Evolutionary conservation across 2,888 invertebrate genomes (phyloP).

Genomic region (Plagodis dolabraria): DNA sequence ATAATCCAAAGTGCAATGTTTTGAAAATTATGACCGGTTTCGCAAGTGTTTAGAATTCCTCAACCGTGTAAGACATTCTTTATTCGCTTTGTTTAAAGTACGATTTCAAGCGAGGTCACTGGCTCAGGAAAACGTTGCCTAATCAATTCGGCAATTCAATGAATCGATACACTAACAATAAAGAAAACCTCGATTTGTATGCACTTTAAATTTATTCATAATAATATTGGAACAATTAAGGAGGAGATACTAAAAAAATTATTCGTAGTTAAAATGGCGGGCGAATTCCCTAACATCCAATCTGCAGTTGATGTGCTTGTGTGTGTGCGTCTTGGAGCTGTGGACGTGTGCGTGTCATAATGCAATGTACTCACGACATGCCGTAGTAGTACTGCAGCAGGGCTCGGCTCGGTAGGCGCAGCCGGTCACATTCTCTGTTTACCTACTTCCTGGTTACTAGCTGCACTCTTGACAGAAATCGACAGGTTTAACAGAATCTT

Average conservation of each 20-base stretch:
- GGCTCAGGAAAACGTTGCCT: constrained; percentile 71
- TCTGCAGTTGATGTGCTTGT: constrained; percentile 52
- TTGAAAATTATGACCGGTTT: constrained; percentile 44
- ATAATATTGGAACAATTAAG: background rate
- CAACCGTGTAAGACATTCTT: constrained; percentile 44
- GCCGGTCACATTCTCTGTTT: constrained; percentile 60
- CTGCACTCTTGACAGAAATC: constrained; percentile 25
- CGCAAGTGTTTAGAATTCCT: constrained; percentile 53
- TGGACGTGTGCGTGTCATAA: constrained; percentile 55
- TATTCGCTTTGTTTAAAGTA: constrained; percentile 71
- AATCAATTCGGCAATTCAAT: constrained; percentile 65
- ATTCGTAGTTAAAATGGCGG: constrained; percentile 56
- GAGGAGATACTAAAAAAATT: constrained; percentile 1
- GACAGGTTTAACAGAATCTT: constrained; percentile 6
- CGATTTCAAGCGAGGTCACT: constrained; percentile 74
- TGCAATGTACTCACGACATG: constrained; percentile 58
- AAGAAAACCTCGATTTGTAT: constrained; percentile 16
- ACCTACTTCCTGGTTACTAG: constrained; percentile 61
- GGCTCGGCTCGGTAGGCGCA: constrained; percentile 64
- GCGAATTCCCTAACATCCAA: constrained; percentile 52
- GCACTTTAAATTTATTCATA: constrained; percentile 4
- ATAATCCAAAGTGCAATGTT: constrained; percentile 36
- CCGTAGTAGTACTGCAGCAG: constrained; percentile 53
- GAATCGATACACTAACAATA: constrained; percentile 35
- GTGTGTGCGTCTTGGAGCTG: constrained; percentile 47